Base-by-base conservation (phyloP, 2,888 invertebrate species). In the Tupiocoris notatus region DNA sequence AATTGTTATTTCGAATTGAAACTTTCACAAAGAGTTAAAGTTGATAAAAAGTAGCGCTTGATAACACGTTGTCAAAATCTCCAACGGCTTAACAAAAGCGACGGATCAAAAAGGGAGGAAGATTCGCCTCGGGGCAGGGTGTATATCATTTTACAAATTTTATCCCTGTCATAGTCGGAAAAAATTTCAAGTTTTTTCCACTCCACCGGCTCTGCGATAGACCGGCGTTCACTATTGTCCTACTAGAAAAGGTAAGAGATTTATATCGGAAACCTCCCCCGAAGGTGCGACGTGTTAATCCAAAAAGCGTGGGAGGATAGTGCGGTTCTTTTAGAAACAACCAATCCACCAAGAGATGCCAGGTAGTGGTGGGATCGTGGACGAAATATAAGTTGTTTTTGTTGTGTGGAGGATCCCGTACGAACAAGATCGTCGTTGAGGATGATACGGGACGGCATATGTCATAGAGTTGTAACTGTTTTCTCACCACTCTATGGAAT, bases 71-170 rank as follows among this genome's bases (percentile, higher is more conserved):
- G 6, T 39, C 39, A 7, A 39, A 39, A 39, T 39, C 39, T 39
- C 39, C 3, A 12, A 3, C 3, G 12, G 39, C 39, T 12, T 3
- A 39, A 39, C 39, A 39, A 39, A 59, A 59, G n/a, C 59, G 59
- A 59, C 20, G n/a, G 59, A 59, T 59, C 20, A 7, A 63, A 21
- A 63, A 22, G 63, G 21, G 18, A 6, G 63, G 63, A 63, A 39
- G 39, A 7, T 39, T 39, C 39, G 12, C 39, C 22, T 22, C 63
- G 20, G 7, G 63, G 16, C 23, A 17, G 63, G 16, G 16, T 20
- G 70, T 70, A 70, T 70, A 70, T 70, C 70, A 70, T 70, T 70
- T 70, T 70, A 70, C 70, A 25, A 70, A 70, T 70, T 70, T 70
- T 70, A 23, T 59, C 59, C 59, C 70, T 70, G 70, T 70, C 70